Conservation (phyloP, 2,113 vertebrate genomes). For the Danionella cerebrum region DNA sequence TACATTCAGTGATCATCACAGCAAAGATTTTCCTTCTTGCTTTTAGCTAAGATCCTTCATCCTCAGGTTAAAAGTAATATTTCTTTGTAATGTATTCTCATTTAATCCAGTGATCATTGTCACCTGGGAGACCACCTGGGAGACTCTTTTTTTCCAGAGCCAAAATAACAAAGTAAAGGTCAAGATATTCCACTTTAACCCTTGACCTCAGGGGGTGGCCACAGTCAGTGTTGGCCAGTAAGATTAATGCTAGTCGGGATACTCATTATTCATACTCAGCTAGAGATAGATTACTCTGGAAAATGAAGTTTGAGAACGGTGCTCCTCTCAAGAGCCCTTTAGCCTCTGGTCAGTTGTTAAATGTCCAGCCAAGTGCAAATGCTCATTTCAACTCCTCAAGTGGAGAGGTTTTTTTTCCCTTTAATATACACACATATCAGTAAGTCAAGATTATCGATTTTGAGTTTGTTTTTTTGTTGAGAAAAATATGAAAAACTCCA, state of each 20-base stretch:
- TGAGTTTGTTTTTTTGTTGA: no score
- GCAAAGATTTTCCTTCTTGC: background rate
- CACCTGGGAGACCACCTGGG: constrained; percentile 42
- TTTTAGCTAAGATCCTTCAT: background rate
- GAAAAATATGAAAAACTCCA: no score
- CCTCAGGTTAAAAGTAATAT: constrained; percentile 6
- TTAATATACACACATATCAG: no score
- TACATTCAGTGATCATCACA: background rate
- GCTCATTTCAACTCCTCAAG: background rate
- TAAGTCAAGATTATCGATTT: no score
- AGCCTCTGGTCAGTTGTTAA: constrained; percentile 15
- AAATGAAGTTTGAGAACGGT: constrained; percentile 36
- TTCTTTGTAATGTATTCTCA: background rate
- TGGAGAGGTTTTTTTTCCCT: no score
- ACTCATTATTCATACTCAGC: constrained; percentile 48
- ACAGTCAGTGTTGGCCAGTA: constrained; percentile 61
- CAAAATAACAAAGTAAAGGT: constrained; percentile 70
- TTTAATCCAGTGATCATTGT: constrained; percentile 13
- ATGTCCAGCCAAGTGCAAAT: background rate
- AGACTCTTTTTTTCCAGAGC: constrained; percentile 40
- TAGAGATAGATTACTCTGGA: constrained; percentile 39
- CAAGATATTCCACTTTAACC: constrained; percentile 68
- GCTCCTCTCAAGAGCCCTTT: constrained; percentile 4
- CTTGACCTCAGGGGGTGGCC: constrained; percentile 63
- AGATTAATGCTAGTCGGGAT: constrained; percentile 68